Conservation (phyloP, 2,113 vertebrate genomes). For the Antennarius striatus region DNA sequence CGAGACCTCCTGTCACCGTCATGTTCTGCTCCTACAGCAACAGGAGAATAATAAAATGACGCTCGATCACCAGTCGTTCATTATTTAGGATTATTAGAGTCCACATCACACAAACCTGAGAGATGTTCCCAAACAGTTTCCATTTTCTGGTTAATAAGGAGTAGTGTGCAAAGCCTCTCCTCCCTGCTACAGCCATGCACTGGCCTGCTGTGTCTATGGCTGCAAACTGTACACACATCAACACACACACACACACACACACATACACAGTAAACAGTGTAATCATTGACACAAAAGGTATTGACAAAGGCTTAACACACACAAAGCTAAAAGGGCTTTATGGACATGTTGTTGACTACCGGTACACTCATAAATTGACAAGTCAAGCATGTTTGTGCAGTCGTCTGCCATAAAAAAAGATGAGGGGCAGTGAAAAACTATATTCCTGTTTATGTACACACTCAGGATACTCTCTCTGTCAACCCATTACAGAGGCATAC, state of each 20-base stretch:
- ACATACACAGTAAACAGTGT: not conserved
- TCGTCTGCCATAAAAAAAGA: not conserved
- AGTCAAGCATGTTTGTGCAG: not conserved
- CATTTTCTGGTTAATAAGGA: conserved; percentile 96
- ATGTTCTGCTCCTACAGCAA: conserved; percentile 93
- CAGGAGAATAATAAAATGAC: not conserved
- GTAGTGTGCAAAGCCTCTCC: conserved; percentile 97
- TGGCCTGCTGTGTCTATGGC: conserved; percentile 95
- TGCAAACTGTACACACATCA: conserved; percentile 84
- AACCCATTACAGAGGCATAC: too few relatives aligned
- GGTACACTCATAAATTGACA: not conserved
- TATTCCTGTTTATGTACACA: not conserved
- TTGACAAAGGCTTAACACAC: not conserved
- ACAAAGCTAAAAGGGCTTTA: conserved; percentile 25
- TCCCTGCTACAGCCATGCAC: conserved; percentile 94
- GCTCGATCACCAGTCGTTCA: not conserved
- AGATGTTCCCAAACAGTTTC: conserved; percentile 98
- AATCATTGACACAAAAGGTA: not conserved
- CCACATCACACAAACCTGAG: conserved; percentile 82
- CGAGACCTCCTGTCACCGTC: conserved; percentile 94
- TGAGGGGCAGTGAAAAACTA: not conserved
- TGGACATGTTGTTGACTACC: not conserved
- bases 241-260: conserved; percentile 21
- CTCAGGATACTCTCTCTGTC: not conserved
- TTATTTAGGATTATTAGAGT: not conserved